Base-by-base conservation (phyloP, 2,888 invertebrate species). In the Erynnis tages region DNA sequence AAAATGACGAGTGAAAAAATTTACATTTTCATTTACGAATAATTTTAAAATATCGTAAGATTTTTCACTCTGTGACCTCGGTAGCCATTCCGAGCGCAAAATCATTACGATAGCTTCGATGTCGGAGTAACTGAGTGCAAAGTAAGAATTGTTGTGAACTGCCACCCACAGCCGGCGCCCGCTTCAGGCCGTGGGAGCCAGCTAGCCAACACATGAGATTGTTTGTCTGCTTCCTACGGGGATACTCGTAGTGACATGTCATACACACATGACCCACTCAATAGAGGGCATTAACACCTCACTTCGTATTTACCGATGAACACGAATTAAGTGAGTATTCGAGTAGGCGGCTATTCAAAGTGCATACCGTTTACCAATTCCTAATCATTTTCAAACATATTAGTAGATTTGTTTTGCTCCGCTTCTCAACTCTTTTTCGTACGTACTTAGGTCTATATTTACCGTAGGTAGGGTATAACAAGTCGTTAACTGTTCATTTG, bases 141-240 rank as follows among this genome's bases (percentile, higher is more conserved):
- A 43, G 8, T 37, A 37, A 35, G 35, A 27, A 37, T 52, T 29
- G 32, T 49, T 43, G 29, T 44, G 52, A 52, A 25, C 30, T 32
- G 32, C 34, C 63, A 62, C 65, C 63, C 67, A 64, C 61, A 55
- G 37, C 57, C 55, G 54, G 54, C 53, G 50, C 54, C 55, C 53
- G 52, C 53, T 44, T 32, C 56, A 46, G 46, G 52, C 60, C 65
- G 70, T 67, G 66, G 67, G 70, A 63, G 57, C 54, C 47, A 34
- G 29, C 56, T 52, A 47, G 54, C 57, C 63, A 62, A 63, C 57
- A 65, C 60, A 56, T 58, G 55, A 60, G 56, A 63, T 57, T 69
- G 67, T 69, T 71, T 66, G 63, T 61, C 65, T 63, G 66, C 65
- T 65, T 65, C 59, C 60, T 60, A 69, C 64, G 61, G 65, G 61